Base-by-base conservation (phyloP, 2,888 invertebrate genomes). In the Latrodectus hesperus region DNA sequence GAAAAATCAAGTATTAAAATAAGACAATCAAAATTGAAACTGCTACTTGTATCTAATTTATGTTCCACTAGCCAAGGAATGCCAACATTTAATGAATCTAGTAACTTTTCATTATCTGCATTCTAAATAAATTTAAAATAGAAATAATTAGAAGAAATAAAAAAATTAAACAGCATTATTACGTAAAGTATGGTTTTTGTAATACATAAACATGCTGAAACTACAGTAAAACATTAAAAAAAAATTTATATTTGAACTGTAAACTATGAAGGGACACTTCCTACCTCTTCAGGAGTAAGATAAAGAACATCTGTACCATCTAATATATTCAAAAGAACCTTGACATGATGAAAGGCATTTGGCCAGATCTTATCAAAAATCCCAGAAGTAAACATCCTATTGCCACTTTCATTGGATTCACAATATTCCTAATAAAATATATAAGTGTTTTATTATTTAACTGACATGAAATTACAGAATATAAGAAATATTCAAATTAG, bases 1-100 rank as follows among this genome's bases (percentile, higher is more conserved):
- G 83, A 70, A 72, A 88, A 88, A 84, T 88, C 88, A 14, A 88
- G 76, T 26, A 88, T 74, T 55, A 88, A 80, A 55, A 76, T 64
- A 22, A 87, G 75, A 14, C 78, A 64, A 22, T 87, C 78, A 38
- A 64, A 53, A 70, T 71, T 67, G 55, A 60, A 67, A 16, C 14
- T 73, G 26, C 52, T 64, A 38, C 52, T 38, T 70, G 68, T 55
- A 53, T 26, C n/a, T 12, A 60, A 14, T 51, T 82, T 81, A 52
- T 65, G n/a, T 16, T 87, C 81, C 17, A 51, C 14, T 26, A 87
- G 76, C 86, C 86, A 87, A n/a, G 86, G 86, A 9, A 87, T 79
- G 64, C 38, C 38, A 38, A 38, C 38, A 38, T 4, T 38, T 38
- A 38, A 38, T 4, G 38, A 38, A 38, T 38, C 38, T 3, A 38